Evolutionary conservation across 2,888 invertebrate species (phyloP).

Genomic region (Oasisia sp.): DNA sequence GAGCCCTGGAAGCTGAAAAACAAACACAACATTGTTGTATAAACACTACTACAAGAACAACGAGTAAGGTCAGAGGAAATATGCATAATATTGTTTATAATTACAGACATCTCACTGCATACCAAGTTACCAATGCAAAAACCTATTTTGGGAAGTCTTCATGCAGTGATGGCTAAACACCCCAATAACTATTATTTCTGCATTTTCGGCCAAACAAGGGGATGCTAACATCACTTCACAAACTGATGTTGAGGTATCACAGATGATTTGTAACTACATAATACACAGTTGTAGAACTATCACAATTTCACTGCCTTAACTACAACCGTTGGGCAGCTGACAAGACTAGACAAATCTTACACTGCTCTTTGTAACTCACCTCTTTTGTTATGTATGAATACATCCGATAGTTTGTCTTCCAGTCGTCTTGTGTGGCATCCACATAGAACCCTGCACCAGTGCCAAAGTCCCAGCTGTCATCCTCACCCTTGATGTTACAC

Average conservation of each 20-base stretch:
- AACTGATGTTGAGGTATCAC: no score
- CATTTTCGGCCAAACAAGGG: no score
- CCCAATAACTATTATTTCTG: no score
- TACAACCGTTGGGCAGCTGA: not conserved
- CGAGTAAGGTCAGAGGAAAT: not conserved
- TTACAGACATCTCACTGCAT: no score
- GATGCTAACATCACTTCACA: no score
- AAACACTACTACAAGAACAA: not conserved
- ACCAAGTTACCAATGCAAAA: no score
- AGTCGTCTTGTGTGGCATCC: slow-evolving; percentile 89
- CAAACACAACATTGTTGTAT: not conserved
- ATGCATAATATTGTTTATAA: not conserved
- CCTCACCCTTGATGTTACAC: slow-evolving; percentile 88
- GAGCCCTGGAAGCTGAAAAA: slow-evolving; percentile 73
- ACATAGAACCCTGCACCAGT: slow-evolving; percentile 95
- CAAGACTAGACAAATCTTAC: not conserved
- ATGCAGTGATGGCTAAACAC: no score
- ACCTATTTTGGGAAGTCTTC: no score
- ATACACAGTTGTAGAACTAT: not conserved
- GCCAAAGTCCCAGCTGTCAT: slow-evolving; percentile 94
- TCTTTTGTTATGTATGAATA: slow-evolving; percentile 92
- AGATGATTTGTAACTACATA: not conserved
- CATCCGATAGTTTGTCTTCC: slow-evolving; percentile 94
- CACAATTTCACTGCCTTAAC: not conserved
- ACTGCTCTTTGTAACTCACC: slow-evolving; percentile 44